phyloP scores from a whole-genome alignment of 2,113 vertebrate species.

The Eulacestoma nigropectus region DNA sequence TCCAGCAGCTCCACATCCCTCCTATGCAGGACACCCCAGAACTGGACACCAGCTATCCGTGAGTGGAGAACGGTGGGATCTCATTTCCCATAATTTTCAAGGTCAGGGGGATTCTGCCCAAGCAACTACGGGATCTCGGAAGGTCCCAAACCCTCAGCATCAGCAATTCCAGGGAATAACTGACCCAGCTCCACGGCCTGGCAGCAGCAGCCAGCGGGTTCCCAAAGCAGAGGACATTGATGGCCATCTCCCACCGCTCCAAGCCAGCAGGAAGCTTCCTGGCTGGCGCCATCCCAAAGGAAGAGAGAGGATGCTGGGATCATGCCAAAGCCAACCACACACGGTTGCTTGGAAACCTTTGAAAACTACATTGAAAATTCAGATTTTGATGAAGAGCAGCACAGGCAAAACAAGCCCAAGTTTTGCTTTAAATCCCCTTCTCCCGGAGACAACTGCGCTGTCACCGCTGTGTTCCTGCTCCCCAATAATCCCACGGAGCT shows the following conservation, averaged over 20 bases:
- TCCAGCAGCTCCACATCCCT: not conserved
- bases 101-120: not conserved
- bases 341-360: slow-evolving; percentile 14
- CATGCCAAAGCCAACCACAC: not conserved
- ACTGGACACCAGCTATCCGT: accelerated
- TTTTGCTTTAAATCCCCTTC: not conserved
- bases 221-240: not conserved
- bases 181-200: accelerated
- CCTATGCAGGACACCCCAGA: not conserved
- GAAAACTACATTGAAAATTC: not conserved
- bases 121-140: not conserved
- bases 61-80: accelerated
- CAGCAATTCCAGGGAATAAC: not conserved
- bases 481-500: not conserved
- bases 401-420: not conserved
- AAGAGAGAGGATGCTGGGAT: not conserved
- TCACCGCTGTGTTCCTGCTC: accelerated
- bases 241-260: not conserved
- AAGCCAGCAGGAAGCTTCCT: not conserved
- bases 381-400: not conserved
- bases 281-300: not conserved
- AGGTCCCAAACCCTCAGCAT: not conserved
- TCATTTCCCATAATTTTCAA: not conserved
- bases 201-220: not conserved
- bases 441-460: not conserved